Evolutionary conservation across 2,888 invertebrate species (phyloP), one percentile per base, ranked within the genome.

Genomic region (Tachina lurida): DNA sequence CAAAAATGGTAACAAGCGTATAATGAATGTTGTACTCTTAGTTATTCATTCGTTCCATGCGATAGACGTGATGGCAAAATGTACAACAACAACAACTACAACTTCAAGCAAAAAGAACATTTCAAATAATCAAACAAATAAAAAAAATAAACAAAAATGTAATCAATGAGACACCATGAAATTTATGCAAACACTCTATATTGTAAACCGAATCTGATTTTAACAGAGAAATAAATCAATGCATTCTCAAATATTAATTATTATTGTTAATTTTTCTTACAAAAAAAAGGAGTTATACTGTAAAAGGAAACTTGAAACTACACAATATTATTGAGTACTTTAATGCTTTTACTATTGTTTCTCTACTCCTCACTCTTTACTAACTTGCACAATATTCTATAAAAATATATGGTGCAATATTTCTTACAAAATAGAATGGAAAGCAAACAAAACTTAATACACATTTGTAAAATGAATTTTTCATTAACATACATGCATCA

Each of bases 1-100:
- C 77, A 77, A 60, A 83, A 77, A 77, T 83, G 83, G 77, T 77
- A 83, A 83, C 83, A 71, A 83, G 83, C 77, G 71, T 77, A 73
- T 83, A 77, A 77, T 73, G 71, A 77, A 73, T 73, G 67, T 83
- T 77, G 60, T 67, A 65, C 49, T 76, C 54, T 56, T 22, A 58
- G 70, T 76, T 76, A 56, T 76, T 82, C 67, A 80, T 65, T 76
- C 62, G 49, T 73, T 73, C 10, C 22, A 67, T 58, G n/a, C 65
- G 56, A 47, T 63, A 47, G 52, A 79, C 71, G 45, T 56, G 62
- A 79, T 73, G 73, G 62, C 74, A 22, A 54, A 70, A 62, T 52
- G 49, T 45, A 43, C 45, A 76, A 13, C 15, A 10, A 39, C 13
- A 3, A 39, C 49, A 49, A 15, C 49, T 15, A 15, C 49, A 62